A percentile compares a stretch with the other conserved stretches of the same genome.
These are phyloP conservation scores for Pteropus rufus DNA, from an alignment of 2,797 vertebrate genomes.

Conservation along the genomic window DNA sequence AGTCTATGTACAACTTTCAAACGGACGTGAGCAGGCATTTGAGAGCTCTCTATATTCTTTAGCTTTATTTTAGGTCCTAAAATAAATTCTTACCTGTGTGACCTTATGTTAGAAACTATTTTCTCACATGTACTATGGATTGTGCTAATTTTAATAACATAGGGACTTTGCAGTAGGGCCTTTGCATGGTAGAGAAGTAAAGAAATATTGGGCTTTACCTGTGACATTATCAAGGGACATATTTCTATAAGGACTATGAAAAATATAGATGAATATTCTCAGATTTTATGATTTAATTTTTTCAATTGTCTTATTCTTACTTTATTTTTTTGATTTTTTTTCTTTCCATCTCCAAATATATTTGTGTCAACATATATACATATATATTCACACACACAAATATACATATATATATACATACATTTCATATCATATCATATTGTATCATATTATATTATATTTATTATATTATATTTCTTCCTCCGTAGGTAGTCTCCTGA, in stretches of 20 bases:
- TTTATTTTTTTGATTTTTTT: background rate
- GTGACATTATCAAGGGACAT: background rate
- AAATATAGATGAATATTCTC: background rate
- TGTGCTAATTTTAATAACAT: background rate
- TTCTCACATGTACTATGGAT: background rate
- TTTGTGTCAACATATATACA: background rate
- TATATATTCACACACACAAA: background rate
- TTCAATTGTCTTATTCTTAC: background rate
- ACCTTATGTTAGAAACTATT: background rate
- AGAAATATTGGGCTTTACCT: background rate
- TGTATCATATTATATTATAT: background rate
- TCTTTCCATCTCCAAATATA: background rate
- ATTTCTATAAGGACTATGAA: background rate
- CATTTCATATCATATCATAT: background rate
- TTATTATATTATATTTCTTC: background rate
- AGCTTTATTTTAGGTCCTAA: background rate
- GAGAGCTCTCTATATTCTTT: background rate
- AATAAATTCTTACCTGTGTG: background rate
- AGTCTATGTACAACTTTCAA: background rate
- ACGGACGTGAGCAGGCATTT: too few species aligned
- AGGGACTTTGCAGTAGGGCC: background rate
- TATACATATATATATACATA: background rate
- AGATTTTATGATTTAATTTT: background rate
- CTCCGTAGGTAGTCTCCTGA: background rate
- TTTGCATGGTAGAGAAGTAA: background rate